Evolutionary conservation across 2,888 invertebrate species (phyloP), one percentile per base, ranked within the genome.

Genomic region (Thera obeliscata): DNA sequence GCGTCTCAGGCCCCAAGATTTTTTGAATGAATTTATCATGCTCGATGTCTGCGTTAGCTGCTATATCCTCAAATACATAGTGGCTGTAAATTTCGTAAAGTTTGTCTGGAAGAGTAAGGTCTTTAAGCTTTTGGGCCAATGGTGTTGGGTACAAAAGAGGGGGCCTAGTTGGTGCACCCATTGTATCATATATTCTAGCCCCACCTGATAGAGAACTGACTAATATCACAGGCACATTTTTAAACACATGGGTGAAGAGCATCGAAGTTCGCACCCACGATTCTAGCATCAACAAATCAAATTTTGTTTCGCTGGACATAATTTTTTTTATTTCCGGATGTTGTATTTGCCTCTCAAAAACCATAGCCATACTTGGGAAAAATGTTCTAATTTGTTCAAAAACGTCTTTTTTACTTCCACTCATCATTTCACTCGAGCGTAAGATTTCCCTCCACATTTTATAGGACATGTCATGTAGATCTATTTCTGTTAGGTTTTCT

Each of bases 401-500:
- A 9, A 62, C 33, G 4, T 69, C 67, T 8, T 64, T 36, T 36
- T 59, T 66, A 2, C 50, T 64, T n/a, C 66, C 67, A 6, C 38
- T 54, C 2, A 60, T 69, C 0, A 64, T 50, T 6, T 65, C 61
- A 50, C 65, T 63, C 1, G 62, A 56, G 3, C 67, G 54, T 2
- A 70, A 22, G 9, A 4, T 35, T 6, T 67, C 66, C 22, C 61
- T 56, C 86, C 72, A 83, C 77, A 5, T 68, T 66, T 35, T 50
- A 35, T 84, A 84, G 0, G 84, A 81, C 22, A 22, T 22, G 49
- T 84, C 79, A 22, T 82, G 78, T 0, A 87, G 55, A 55, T 87
- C 80, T 4, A 91, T 85, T 76, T 90, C 87, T 9, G 77, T 89
- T 1, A 91, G 75, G 69, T 93, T 94, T 1, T 43, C 11, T 2